Conservation (phyloP, 2,888 invertebrate species). For the Drosophila meridiana region DNA sequence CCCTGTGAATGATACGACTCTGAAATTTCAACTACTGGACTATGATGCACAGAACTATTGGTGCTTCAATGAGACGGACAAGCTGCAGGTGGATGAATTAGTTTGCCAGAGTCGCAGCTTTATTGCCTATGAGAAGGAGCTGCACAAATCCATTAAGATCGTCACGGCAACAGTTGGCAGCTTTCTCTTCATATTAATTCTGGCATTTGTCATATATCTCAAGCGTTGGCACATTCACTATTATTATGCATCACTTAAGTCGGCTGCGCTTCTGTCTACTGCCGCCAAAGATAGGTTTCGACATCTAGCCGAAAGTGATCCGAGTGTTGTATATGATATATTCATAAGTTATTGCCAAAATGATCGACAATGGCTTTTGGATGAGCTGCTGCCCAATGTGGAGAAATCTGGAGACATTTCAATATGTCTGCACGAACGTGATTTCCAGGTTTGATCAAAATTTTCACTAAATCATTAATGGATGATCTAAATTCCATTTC, state of each 20-base stretch:
- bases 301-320: conserved; percentile 66
- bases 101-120: conserved; percentile 62
- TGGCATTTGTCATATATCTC: conserved; percentile 83
- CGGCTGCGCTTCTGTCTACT: conserved; percentile 86
- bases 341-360: conserved; percentile 90
- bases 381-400: conserved; percentile 88
- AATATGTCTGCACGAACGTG: conserved; percentile 90
- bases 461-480: accelerated
- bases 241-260: conserved; percentile 87
- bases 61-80: conserved; percentile 84
- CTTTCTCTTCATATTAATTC: conserved; percentile 53
- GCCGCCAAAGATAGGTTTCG: conserved; percentile 85
- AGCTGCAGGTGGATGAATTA: conserved; percentile 66
- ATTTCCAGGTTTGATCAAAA: conserved; percentile 87
- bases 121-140: conserved; percentile 37
- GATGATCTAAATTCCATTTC: not conserved
- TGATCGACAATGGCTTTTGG: conserved; percentile 88
- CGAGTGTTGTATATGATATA: conserved; percentile 87
- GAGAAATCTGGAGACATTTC: conserved; percentile 87
- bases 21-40: conserved; percentile 83
- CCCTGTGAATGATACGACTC: conserved; percentile 48
- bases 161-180: conserved; percentile 58
- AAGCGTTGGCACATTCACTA: conserved; percentile 87
- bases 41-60: conserved; percentile 82
- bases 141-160: conserved; percentile 59